A percentile compares a stretch with the other conserved stretches of the same genome.
phyloP scores from a whole-genome alignment of 2,888 invertebrate species.

The Eupsilia transversa region DNA sequence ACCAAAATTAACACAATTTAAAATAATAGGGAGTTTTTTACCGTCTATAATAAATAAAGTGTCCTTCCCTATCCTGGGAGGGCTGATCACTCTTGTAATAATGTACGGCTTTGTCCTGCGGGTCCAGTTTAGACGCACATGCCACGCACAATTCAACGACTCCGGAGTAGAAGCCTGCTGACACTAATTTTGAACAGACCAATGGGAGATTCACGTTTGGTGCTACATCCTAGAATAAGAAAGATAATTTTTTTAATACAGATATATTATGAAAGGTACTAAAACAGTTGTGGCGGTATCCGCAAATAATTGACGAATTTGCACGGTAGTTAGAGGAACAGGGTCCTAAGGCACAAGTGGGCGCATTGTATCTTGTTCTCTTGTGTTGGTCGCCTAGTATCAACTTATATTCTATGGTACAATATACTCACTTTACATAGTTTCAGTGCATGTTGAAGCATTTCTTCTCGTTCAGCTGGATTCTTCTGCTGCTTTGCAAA shows the following conservation, averaged over 20 bases:
- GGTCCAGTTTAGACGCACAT: slow-evolving; percentile 96
- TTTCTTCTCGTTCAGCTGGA: slow-evolving; percentile 94
- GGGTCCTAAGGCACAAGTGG: not conserved
- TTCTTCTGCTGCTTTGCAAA: slow-evolving; percentile 94
- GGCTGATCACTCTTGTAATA: slow-evolving; percentile 96
- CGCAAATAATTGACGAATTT: not conserved
- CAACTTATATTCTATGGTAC: not conserved
- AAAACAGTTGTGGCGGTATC: too few species aligned
- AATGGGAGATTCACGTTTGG: slow-evolving; percentile 95
- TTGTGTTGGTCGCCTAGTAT: not conserved
- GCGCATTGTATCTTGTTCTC: not conserved
- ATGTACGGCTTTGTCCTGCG: slow-evolving; percentile 96
- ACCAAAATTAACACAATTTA: not conserved
- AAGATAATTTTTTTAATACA: not conserved
- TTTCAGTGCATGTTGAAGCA: slow-evolving; percentile 94
- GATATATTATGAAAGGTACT: not conserved
- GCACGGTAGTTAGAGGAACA: not conserved
- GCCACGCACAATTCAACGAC: slow-evolving; percentile 96
- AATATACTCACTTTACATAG: slow-evolving; percentile 93
- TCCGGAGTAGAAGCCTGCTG: slow-evolving; percentile 95
- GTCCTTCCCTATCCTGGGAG: slow-evolving; percentile 95
- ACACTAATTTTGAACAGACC: slow-evolving; percentile 96
- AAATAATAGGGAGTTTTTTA: slow-evolving; percentile 64
- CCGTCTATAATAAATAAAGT: slow-evolving; percentile 93
- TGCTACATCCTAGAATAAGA: slow-evolving; percentile 92